Percentiles rank a stretch among this genome's conserved stretches.
Conservation (phyloP, 2,113 vertebrate genomes). For the Dicaeum eximium region DNA sequence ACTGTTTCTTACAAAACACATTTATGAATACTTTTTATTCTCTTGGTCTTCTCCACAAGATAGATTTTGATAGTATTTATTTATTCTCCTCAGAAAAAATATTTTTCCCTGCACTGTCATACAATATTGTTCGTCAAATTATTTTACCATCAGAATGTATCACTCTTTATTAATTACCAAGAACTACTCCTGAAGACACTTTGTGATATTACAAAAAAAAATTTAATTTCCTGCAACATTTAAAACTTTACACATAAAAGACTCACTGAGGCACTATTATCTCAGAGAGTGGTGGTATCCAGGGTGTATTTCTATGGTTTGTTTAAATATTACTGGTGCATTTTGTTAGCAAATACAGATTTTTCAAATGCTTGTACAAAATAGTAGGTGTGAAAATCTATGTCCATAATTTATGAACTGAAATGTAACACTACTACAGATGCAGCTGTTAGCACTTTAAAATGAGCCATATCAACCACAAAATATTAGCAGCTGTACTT, state of each 20-base stretch:
- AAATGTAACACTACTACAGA: conserved; percentile 51
- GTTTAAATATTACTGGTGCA: background rate
- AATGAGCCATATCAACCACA: conserved; percentile 55
- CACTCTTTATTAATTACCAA: background rate
- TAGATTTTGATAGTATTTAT: background rate
- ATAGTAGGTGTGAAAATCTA: background rate
- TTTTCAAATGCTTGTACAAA: conserved; percentile 6
- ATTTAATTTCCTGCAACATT: background rate
- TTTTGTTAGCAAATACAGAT: background rate
- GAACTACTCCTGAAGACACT: background rate
- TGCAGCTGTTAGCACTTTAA: conserved; percentile 59
- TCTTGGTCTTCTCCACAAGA: background rate
- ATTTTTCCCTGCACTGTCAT: background rate
- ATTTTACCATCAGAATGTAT: background rate
- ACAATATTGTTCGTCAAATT: background rate
- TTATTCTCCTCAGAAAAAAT: background rate
- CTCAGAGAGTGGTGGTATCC: background rate
- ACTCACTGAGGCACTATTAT: background rate
- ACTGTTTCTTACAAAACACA: background rate
- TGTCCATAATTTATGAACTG: conserved; percentile 23
- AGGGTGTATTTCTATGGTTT: background rate
- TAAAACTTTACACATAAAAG: background rate
- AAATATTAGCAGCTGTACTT: conserved; percentile 65
- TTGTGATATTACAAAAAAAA: background rate
- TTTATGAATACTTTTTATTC: background rate